Conservation (phyloP, 2,888 invertebrate genomes). For the Calameuta idolon region DNA sequence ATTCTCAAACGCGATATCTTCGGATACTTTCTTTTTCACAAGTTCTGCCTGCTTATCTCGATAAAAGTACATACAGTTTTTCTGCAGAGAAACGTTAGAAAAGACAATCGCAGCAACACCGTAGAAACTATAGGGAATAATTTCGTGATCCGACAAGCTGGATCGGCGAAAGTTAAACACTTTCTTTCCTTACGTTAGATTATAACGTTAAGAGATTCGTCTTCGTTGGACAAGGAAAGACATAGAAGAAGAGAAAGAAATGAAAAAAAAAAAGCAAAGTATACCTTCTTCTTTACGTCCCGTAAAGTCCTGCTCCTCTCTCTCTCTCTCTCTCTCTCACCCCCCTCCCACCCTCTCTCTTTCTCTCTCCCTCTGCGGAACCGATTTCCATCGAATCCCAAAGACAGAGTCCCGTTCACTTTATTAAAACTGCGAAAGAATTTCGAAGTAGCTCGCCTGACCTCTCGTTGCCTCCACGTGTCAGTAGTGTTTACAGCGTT, state of each 20-base stretch:
- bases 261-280: no score
- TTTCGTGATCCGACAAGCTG: conserved; percentile 26
- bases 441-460: no score
- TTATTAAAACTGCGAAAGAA: no score
- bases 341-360: no score
- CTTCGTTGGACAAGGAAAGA: no score
- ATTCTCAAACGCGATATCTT: conserved; percentile 28
- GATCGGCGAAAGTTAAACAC: conserved; percentile 28
- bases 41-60: conserved; percentile 15
- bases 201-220: neutral
- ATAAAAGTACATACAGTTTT: conserved; percentile 10
- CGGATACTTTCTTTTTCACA: conserved; percentile 10
- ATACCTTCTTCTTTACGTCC: no score
- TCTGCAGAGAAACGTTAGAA: no score
- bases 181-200: conserved; percentile 19
- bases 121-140: conserved; percentile 19
- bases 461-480: no score
- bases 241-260: no score
- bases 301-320: conserved; percentile 10
- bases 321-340: neutral
- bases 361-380: conserved; percentile 1
- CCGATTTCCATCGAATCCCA: conserved; percentile 9
- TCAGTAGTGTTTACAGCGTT: no score
- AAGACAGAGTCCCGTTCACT: conserved; percentile 3
- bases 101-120: conserved; percentile 13